Conservation (phyloP, 2,797 vertebrate species). For the Neopelma chrysocephalum region DNA sequence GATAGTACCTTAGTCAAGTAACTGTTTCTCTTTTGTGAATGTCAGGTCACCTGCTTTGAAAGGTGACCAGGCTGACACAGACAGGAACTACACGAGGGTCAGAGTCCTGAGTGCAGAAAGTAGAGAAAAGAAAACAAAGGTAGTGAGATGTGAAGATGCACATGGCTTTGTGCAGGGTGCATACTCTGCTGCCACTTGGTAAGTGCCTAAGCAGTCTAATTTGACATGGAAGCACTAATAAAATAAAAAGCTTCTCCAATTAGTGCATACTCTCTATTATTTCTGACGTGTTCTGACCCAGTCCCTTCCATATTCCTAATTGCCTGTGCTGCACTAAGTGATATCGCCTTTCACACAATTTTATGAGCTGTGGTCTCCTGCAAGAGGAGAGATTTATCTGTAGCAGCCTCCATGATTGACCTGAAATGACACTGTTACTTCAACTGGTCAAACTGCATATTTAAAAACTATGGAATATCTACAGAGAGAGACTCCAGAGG, state of each 20-base stretch:
- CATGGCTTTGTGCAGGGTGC: not conserved
- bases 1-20: not conserved
- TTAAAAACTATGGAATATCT: not conserved
- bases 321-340: slow-evolving; percentile 58
- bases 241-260: slow-evolving; percentile 73
- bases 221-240: slow-evolving; percentile 68
- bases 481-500: not conserved
- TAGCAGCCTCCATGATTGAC: slow-evolving; percentile 13
- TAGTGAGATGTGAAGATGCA: not conserved
- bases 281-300: slow-evolving; percentile 72
- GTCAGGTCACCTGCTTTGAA: not conserved
- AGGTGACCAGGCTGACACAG: not conserved
- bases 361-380: not conserved
- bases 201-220: slow-evolving; percentile 64
- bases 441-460: slow-evolving; percentile 18
- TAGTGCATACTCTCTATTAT: slow-evolving; percentile 66
- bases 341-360: not conserved
- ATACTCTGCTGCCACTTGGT: slow-evolving; percentile 5
- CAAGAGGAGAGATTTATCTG: not conserved
- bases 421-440: slow-evolving; percentile 60
- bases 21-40: not conserved
- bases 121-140: not conserved
- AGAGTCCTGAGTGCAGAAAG: not conserved
- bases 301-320: slow-evolving; percentile 63
- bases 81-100: rapidly evolving